These are phyloP conservation scores for Trichogramma dendrolimi DNA, from an alignment of 2,888 invertebrate species.

Conservation along the genomic window DNA sequence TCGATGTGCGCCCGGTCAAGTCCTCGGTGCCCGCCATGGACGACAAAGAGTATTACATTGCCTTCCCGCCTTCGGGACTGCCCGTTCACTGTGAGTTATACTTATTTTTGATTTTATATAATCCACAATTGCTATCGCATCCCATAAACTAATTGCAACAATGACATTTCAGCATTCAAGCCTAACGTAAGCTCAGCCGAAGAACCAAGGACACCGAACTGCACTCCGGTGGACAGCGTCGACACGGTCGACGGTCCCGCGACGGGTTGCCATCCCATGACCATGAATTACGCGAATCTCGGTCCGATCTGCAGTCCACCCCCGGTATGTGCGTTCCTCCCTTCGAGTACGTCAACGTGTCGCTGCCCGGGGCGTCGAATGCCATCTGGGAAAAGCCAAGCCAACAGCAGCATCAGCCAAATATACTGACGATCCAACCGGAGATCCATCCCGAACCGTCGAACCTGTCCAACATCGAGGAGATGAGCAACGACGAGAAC, in stretches of 20 bases:
- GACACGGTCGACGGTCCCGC: no score
- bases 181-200: constrained; percentile 33
- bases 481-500: not conserved
- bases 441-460: constrained; percentile 20
- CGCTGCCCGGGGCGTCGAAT: constrained; percentile 1
- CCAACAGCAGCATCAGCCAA: not conserved
- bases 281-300: constrained; percentile 36
- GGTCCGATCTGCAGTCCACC: constrained; percentile 34
- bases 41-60: constrained; percentile 54
- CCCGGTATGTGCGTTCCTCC: constrained; percentile 43
- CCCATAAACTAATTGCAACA: not conserved
- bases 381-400: not conserved
- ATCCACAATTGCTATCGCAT: no score
- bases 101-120: not conserved
- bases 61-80: constrained; percentile 56
- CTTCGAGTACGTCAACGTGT: constrained; percentile 40
- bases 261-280: constrained; percentile 10
- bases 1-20: constrained; percentile 41
- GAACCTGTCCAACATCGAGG: not conserved
- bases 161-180: constrained; percentile 39
- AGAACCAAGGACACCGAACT: constrained; percentile 42
- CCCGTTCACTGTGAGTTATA: constrained; percentile 53
- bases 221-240: no score
- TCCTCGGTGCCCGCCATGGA: constrained; percentile 43
- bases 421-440: constrained; percentile 21